Base-by-base conservation (phyloP, 1,140 invertebrate species). In the Hylyphantes graminicola region DNA sequence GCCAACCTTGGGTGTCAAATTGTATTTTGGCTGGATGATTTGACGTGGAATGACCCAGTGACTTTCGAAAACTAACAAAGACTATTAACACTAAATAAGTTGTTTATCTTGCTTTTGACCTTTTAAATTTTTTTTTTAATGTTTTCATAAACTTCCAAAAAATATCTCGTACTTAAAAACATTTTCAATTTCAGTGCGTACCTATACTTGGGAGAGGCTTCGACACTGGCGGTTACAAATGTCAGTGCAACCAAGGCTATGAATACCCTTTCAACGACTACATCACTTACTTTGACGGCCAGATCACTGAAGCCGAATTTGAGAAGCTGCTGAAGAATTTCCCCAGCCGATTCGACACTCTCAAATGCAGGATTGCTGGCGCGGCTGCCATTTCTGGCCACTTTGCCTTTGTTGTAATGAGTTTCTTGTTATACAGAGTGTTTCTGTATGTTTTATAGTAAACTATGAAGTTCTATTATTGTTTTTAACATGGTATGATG, bases 181-280 rank as follows among this genome's bases (percentile, higher is more conserved):
- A 9, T 57, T 0, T 76, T 80, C 7, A 63, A 53, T 80, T 75
- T 73, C 7, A 98, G 96, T 99, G 97, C 90, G 95, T 98, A 21
- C 96, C 97, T 13, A 95, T 98, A 85, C 92, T 95, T 87, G 96
- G 97, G 15, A 92, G 96, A 89, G 95, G 95, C 67, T 98, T 96
- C 89, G 94, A 96, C 86, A 93, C 93, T 13, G 97, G 97, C 73
- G 96, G 96, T n/a, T 99, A 99, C 91, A 99, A 99, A 91, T 99
- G 98, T 90, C 97, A 98, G 89, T 99, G 97, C 89, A 93, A 95
- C 75, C 97, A 99, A 91, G 97, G 97, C 48, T 99, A 93, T 88
- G 98, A 99, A 89, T 99, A 98, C 92, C 97, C 97, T 0, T 98
- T 97, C 89, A 96, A 98, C 90, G 96, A 97, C 90, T 91, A 93